These are phyloP conservation scores for Sinosuthora webbiana DNA, from an alignment of 2,113 vertebrate genomes.

Conservation along the genomic window DNA sequence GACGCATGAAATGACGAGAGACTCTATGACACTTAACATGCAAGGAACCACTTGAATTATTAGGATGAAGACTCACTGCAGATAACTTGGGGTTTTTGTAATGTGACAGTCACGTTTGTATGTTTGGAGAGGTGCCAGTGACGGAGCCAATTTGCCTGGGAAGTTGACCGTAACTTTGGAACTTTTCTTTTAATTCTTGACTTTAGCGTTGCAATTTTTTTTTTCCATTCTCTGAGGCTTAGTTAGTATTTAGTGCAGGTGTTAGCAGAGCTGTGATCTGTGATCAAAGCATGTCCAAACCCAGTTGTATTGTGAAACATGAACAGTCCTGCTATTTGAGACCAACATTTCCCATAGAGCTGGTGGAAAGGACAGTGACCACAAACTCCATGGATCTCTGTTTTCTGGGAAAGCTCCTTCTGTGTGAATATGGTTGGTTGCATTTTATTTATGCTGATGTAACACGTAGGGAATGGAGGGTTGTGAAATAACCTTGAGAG, in stretches of 20 bases:
- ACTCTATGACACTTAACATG: slow-evolving; percentile 53
- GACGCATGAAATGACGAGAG: slow-evolving; percentile 75
- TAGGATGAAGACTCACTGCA: slow-evolving; percentile 67
- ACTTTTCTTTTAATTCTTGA: slow-evolving; percentile 69
- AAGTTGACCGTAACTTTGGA: slow-evolving; percentile 67
- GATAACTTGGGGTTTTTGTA: slow-evolving; percentile 62
- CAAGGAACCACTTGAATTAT: slow-evolving; percentile 71
- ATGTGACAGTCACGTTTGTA: slow-evolving; percentile 66
- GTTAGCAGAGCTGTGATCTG: slow-evolving; percentile 69
- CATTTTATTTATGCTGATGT: slow-evolving; percentile 57
- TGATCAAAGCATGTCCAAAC: slow-evolving; percentile 70
- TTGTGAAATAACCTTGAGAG: not conserved
- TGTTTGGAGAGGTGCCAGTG: slow-evolving; percentile 60
- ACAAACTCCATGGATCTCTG: slow-evolving; percentile 33
- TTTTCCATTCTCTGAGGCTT: slow-evolving; percentile 72
- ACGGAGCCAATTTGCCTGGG: slow-evolving; percentile 63
- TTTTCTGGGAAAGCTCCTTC: slow-evolving; percentile 47
- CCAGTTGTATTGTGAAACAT: slow-evolving; percentile 55
- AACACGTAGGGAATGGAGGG: slow-evolving; percentile 31
- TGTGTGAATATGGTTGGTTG: slow-evolving; percentile 62
- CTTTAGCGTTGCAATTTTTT: slow-evolving; percentile 65
- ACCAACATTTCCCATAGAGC: slow-evolving; percentile 51
- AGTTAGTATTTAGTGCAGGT: slow-evolving; percentile 71
- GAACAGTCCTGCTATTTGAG: slow-evolving; percentile 55
- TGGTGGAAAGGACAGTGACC: slow-evolving; percentile 43